Conservation (phyloP, 2,797 vertebrate genomes). For the Tenualosa thibaudeaui region DNA sequence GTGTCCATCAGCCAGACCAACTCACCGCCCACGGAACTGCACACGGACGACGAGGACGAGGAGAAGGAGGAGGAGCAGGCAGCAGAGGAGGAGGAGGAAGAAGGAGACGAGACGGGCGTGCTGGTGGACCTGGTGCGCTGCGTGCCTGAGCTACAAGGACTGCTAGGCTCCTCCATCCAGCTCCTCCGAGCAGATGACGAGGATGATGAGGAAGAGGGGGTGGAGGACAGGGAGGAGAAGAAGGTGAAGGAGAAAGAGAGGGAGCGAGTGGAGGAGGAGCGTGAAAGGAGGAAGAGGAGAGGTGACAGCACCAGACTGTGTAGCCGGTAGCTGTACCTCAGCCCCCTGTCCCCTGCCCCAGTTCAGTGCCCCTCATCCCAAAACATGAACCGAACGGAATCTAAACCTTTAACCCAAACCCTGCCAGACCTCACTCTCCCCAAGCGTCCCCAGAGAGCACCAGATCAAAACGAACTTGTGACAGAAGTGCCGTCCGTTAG, state of each 20-base stretch:
- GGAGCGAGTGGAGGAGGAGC: constrained; percentile 55
- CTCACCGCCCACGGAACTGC: constrained; percentile 66
- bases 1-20: constrained; percentile 90
- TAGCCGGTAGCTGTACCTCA: constrained; percentile 66
- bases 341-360: neutral
- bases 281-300: constrained; percentile 33
- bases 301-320: constrained; percentile 54
- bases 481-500: constrained; percentile 63
- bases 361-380: constrained; percentile 19
- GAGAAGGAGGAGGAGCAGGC: constrained; percentile 72
- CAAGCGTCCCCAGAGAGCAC: constrained; percentile 57
- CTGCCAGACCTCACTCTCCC: constrained; percentile 33
- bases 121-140: constrained; percentile 90
- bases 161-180: constrained; percentile 90
- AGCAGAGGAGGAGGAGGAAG: constrained; percentile 74
- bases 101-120: constrained; percentile 73
- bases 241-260: constrained; percentile 58
- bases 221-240: neutral
- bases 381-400: neutral
- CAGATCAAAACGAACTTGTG: constrained; percentile 57
- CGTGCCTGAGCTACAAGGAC: constrained; percentile 87
- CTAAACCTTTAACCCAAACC: neutral
- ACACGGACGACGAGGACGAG: constrained; percentile 54
- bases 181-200: constrained; percentile 73
- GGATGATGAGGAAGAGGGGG: constrained; percentile 52